Conservation (phyloP, 2,888 invertebrate species). For the Diadegma fenestrale region DNA sequence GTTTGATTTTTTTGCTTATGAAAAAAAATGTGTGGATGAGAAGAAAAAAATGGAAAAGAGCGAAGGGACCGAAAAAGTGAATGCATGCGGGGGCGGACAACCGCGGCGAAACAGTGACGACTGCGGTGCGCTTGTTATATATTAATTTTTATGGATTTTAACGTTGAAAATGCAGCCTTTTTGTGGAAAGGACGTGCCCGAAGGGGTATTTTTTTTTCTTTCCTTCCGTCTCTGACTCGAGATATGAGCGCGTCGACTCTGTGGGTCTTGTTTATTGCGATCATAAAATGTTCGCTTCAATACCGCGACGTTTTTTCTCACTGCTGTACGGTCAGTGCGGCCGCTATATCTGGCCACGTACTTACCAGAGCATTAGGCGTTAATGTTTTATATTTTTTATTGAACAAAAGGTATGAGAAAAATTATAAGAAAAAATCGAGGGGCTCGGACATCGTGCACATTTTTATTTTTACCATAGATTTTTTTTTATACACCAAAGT, state of each 20-base stretch:
- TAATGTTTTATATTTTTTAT: constrained; percentile 13
- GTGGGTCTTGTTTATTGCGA: constrained; percentile 64
- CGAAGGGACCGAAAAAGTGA: constrained; percentile 40
- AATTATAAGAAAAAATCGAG: constrained; percentile 15
- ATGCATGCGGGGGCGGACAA: constrained; percentile 59
- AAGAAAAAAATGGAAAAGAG: constrained; percentile 52
- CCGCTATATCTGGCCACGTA: constrained; percentile 29
- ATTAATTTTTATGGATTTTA: constrained; percentile 81
- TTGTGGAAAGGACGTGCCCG: constrained; percentile 40
- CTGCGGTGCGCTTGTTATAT: constrained; percentile 70
- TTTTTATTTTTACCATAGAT: constrained; percentile 41
- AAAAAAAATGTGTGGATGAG: constrained; percentile 53
- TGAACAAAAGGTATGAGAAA: constrained; percentile 4
- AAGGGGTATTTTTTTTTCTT: constrained; percentile 35
- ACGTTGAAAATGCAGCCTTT: constrained; percentile 71
- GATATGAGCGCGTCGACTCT: constrained; percentile 47
- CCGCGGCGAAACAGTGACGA: constrained; percentile 72
- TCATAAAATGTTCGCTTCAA: constrained; percentile 61
- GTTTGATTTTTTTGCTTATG: constrained; percentile 75
- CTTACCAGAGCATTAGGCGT: constrained; percentile 30
- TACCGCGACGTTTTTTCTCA: constrained; percentile 32
- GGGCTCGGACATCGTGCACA: background rate
- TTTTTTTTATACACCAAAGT: background rate
- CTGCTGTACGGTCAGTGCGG: constrained; percentile 2
- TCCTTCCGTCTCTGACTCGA: constrained; percentile 17